Evolutionary conservation across 2,888 invertebrate species (phyloP), one percentile per base, ranked within the genome.

Genomic region (Clepsis dumicolana): DNA sequence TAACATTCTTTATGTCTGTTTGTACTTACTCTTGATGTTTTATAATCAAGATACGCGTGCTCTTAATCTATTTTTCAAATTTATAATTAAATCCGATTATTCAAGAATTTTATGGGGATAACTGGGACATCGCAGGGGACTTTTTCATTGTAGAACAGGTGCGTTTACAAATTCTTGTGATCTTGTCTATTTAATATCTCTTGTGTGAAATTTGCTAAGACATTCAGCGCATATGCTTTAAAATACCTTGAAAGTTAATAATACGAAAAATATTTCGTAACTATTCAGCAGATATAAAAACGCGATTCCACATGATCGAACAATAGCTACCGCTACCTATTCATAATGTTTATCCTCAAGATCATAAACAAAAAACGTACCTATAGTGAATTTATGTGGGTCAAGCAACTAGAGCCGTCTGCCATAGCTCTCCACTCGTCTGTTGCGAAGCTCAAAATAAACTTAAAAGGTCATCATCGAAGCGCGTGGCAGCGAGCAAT

Each of bases 391-490:
- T 68, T 59, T 79, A 90, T 88, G 83, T 90, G 78, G 89, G 90
- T 89, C 90, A 88, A 74, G 77, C 76, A 77, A 74, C 82, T 83
- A 84, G 80, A 84, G 74, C 75, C 77, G 85, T 83, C 83, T 81
- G 74, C 74, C 73, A 76, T 78, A 76, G 80, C 79, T 83, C 81
- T 83, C 80, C 77, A 77, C 79, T 75, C 75, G 70, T 79, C 79
- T 79, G 82, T 84, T 83, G 81, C 80, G 82, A 74, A 72, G 84
- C 89, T 80, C 80, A 80, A 90, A 92, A 91, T 91, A 92, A 86
- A 87, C 83, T 79, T 80, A 81, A 91, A 91, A 91, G 90, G 90
- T 92, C 90, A 81, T 78, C 81, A 81, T 82, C 81, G 81, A 81
- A 87, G 77, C 80, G 79, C 80, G 85, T 88, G 88, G 86, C 89